phyloP scores from a whole-genome alignment of 1,140 invertebrate species.

The Anagrus nilaparvatae region DNA sequence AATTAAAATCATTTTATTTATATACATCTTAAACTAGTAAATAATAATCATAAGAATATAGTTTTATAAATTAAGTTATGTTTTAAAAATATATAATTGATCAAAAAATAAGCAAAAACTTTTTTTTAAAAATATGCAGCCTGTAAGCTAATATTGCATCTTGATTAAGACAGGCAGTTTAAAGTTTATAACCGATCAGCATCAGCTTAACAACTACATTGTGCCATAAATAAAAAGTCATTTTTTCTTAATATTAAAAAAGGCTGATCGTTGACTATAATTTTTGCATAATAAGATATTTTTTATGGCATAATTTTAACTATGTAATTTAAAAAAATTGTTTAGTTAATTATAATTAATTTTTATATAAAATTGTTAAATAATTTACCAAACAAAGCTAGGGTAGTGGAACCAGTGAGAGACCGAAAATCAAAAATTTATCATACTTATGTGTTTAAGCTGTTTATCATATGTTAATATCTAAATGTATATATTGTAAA shows the following conservation, averaged over 20 bases:
- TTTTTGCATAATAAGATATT: constrained; percentile 2
- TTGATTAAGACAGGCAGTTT: background rate
- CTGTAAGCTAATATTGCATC: background rate
- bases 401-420: background rate
- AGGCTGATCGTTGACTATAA: background rate
- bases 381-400: too few species aligned
- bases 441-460: background rate
- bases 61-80: background rate
- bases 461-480: background rate
- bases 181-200: too few species aligned
- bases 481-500: background rate
- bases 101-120: constrained; percentile 3
- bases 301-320: constrained; percentile 12
- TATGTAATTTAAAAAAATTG: constrained; percentile 7
- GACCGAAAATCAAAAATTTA: background rate
- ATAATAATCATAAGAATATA: background rate
- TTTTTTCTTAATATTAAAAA: background rate
- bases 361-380: too few species aligned
- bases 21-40: background rate
- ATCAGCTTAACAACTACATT: too few species aligned
- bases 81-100: background rate
- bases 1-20: constrained; percentile 1
- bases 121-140: background rate
- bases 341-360: background rate
- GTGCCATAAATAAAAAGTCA: background rate